Base-by-base conservation (phyloP, 2,113 vertebrate genomes). In the Hylia prasina region DNA sequence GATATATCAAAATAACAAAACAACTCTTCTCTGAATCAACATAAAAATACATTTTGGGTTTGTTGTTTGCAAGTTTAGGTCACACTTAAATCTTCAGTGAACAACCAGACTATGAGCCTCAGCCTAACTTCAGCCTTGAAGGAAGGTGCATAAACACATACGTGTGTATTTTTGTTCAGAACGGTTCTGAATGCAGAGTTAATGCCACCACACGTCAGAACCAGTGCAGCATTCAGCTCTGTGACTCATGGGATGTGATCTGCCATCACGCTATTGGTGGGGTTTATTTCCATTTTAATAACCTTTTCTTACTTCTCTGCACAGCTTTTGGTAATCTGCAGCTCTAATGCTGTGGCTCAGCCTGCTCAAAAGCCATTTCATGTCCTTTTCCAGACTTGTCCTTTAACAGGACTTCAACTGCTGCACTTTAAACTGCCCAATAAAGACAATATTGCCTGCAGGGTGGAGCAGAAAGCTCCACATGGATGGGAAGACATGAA, bases 241-340 rank as follows among this genome's bases (percentile, higher is more conserved):
- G 82, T 13, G 53, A 35, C 58, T 77, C 33, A 12, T 0, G 3
- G 84, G 51, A 24, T 35, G 25, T 0, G 24, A 42, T 31, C 58
- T 33, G 22, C 69, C 11, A 1, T 44, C 69, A 28, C 0, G 0
- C 64, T 24, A 7, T 2, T 3, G 1, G 11, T 20, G 27, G 20
- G 40, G 19, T 69, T 87, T 39, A 24, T 42, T 84, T 77, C 61
- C 48, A 58, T 54, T 83, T 76, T 48, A 53, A 3, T n/a, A 42
- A 90, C 30, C 22, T 69, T 28, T 66, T 39, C 58, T 82, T 39
- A 50, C 18, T 93, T 56, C 61, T 51, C 78, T 40, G 66, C 82
- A 33, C 81, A 82, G 65, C 50, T 77, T 65, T 58, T 50, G 75
- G 30, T 66, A 6, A 66, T 28, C 83, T 45, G 48, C 13, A 80